Conservation (phyloP, 2,113 vertebrate genomes). For the Chlamydotis undulata region DNA sequence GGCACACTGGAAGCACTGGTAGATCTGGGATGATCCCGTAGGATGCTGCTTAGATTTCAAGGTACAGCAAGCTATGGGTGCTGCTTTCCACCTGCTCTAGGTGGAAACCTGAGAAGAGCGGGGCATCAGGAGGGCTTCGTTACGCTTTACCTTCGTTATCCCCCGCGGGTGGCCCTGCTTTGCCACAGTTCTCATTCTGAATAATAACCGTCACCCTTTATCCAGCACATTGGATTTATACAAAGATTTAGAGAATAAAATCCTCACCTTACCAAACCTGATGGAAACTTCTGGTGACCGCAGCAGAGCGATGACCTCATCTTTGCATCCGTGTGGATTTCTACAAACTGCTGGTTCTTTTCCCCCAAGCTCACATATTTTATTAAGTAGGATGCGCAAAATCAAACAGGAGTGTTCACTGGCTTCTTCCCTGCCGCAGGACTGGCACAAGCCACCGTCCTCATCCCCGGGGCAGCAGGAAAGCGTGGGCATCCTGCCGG, state of each 20-base stretch:
- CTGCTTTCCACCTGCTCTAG: neutral
- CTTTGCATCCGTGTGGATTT: neutral
- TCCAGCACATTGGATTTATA: neutral
- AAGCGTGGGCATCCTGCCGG: neutral
- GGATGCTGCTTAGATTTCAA: neutral
- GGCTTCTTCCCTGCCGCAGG: neutral
- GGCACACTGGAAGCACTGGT: rapidly evolving
- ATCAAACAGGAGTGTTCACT: neutral
- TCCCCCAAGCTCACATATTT: neutral
- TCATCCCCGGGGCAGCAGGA: neutral
- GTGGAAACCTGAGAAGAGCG: neutral
- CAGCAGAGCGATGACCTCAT: neutral
- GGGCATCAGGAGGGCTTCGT: neutral
- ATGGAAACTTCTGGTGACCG: neutral
- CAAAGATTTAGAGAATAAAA: neutral
- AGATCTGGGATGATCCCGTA: neutral
- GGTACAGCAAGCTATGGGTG: neutral
- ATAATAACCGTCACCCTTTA: neutral
- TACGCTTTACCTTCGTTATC: rapidly evolving
- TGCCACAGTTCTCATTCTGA: neutral
- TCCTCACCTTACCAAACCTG: neutral
- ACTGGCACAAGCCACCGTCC: neutral
- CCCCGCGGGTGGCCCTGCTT: neutral
- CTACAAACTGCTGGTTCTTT: neutral
- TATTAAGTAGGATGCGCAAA: neutral